Evolutionary conservation across 2,113 vertebrate genomes (phyloP).

Genomic region (Oncorhynchus gorbuscha): DNA sequence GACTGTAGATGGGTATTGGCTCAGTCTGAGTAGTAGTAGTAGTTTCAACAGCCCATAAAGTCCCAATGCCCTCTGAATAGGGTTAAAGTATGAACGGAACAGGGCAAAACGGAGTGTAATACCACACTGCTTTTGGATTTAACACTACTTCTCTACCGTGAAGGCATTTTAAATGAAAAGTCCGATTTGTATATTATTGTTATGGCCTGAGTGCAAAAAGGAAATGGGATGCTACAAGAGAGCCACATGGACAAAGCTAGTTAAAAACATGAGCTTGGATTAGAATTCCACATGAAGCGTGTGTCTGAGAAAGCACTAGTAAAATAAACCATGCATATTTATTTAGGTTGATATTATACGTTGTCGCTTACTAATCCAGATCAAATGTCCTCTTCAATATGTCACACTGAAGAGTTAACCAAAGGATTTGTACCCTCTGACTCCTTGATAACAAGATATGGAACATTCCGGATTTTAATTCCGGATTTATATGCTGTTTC

Average conservation of each 20-base stretch:
- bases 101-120: slow-evolving; percentile 33
- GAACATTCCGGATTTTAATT: slow-evolving; percentile 30
- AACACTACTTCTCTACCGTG: slow-evolving; percentile 20
- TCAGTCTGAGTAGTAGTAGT: slow-evolving; percentile 1
- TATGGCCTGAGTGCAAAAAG: background rate
- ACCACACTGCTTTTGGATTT: slow-evolving; percentile 27
- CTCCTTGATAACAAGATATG: slow-evolving; percentile 30
- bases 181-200: slow-evolving; percentile 3
- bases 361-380: slow-evolving; percentile 35
- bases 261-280: slow-evolving; percentile 22
- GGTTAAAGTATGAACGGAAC: slow-evolving; percentile 27
- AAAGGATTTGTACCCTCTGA: slow-evolving; percentile 38
- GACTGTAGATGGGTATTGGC: background rate
- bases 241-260: slow-evolving; percentile 14
- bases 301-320: slow-evolving; percentile 31
- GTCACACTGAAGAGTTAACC: slow-evolving; percentile 36
- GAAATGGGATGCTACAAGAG: background rate
- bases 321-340: slow-evolving; percentile 54
- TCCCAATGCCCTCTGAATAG: slow-evolving; percentile 20
- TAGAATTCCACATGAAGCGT: slow-evolving; percentile 10
- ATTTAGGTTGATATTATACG: slow-evolving; percentile 45
- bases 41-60: slow-evolving; percentile 5
- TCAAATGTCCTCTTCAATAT: slow-evolving; percentile 15
- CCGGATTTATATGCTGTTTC: slow-evolving; percentile 44
- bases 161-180: slow-evolving; percentile 20